Percentiles rank a stretch among this genome's conserved stretches.
Evolutionary conservation across 2,797 vertebrate genomes (phyloP).

Genomic region (Pelobates cultripes): DNA sequence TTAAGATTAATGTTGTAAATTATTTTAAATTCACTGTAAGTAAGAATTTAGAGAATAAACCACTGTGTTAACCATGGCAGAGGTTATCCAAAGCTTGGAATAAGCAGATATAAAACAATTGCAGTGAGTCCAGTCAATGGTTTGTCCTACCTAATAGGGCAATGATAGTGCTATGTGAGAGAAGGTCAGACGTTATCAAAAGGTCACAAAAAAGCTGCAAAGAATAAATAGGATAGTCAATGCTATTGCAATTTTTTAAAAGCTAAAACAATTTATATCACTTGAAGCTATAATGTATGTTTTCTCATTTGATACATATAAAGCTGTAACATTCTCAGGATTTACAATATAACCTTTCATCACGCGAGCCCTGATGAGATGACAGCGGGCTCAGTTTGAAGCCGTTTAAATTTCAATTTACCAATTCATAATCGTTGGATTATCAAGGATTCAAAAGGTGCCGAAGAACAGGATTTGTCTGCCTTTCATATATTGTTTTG

Average conservation of each 20-base stretch:
- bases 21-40: no score
- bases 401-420: constrained; percentile 47
- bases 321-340: background rate
- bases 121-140: no score
- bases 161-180: no score
- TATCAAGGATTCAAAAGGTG: constrained; percentile 33
- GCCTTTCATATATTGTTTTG: constrained; percentile 31
- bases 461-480: constrained; percentile 3
- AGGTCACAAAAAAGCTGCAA: background rate
- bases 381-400: background rate
- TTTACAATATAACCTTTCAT: constrained; percentile 2
- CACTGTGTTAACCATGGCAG: no score
- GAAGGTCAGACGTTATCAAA: no score
- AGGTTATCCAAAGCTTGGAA: no score
- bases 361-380: background rate
- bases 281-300: background rate
- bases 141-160: no score
- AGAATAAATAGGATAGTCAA: background rate
- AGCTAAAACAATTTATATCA: background rate
- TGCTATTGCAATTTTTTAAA: background rate
- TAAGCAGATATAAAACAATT: no score
- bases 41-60: no score
- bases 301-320: background rate
- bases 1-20: no score
- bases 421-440: constrained; percentile 31